Evolutionary conservation across 2,797 vertebrate genomes (phyloP), one percentile per base, ranked within the genome.

Genomic region (Mastacembelus armatus): DNA sequence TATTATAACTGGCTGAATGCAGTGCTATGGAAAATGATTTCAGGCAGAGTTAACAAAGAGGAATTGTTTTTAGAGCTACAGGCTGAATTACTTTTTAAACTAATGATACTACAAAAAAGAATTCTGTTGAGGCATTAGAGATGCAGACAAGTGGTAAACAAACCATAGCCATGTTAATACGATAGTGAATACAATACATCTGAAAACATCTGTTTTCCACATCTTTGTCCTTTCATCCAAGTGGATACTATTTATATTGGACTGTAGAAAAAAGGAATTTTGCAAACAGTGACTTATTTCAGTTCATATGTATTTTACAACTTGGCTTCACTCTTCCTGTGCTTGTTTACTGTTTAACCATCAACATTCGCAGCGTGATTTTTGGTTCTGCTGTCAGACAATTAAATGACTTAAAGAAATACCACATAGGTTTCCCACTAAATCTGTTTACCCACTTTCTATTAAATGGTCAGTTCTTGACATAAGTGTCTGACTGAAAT

Each of bases 91-190:
- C 29, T 44, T 42, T 30, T 15, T 29, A 30, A 22, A 33, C 19
- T n/a, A 19, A 35, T 21, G 7, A 5, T 8, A 5, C 33, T 19
- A 38, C 4, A 29, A 4, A 5, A n/a, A 12, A 5, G 36, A n/a
- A 10, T n/a, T 22, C 22, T 5, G 5, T 14, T 11, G 29, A 36
- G 15, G 19, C 19, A 27, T 10, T 16, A 4, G 27, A 18, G 48
- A 59, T 30, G 14, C 52, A 45, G 16, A 52, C 30, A 29, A 10
- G 29, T 22, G 9, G 33, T 45, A 56, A 51, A 66, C 21, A 19
- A 51, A 60, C 26, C 47, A 14, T 40, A 58, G 26, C 4, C 5
- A 36, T 26, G 44, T 47, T 24, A 18, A 27, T 11, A 26, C 5
- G 30, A 21, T 44, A 44, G 7, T 7, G 5, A 48, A 11, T 15